Evolutionary conservation across 2,888 invertebrate species (phyloP).

Genomic region (Lithophane socia): DNA sequence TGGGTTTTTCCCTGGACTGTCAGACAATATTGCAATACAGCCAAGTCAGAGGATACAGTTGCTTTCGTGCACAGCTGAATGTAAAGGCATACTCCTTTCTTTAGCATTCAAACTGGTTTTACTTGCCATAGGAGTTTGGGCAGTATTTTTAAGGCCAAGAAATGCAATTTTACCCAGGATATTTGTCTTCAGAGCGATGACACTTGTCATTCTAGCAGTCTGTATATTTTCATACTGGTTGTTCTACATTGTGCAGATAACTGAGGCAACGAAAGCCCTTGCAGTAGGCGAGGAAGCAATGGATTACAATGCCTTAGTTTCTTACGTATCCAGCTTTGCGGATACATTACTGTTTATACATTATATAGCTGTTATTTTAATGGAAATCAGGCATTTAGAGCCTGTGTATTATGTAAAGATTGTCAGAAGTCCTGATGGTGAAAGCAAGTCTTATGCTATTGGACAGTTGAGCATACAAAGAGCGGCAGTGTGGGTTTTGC

Average conservation of each 20-base stretch:
- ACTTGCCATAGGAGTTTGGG: slow-evolving; percentile 97
- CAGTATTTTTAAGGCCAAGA: slow-evolving; percentile 96
- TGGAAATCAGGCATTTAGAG: slow-evolving; percentile 98
- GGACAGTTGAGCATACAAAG: slow-evolving; percentile 98
- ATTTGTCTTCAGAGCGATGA: slow-evolving; percentile 96
- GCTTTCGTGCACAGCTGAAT: slow-evolving; percentile 97
- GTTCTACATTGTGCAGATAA: slow-evolving; percentile 98
- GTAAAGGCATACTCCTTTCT: slow-evolving; percentile 97
- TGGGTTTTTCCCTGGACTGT: slow-evolving; percentile 94
- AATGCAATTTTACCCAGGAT: slow-evolving; percentile 97
- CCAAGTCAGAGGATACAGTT: slow-evolving; percentile 93
- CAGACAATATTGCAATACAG: slow-evolving; percentile 92
- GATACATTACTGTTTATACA: slow-evolving; percentile 98
- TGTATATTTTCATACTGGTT: slow-evolving; percentile 99
- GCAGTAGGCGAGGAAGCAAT: slow-evolving; percentile 95
- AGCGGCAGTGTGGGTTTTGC: slow-evolving; percentile 98
- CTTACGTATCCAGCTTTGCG: slow-evolving; percentile 97
- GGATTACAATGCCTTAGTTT: slow-evolving; percentile 96
- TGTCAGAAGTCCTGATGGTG: slow-evolving; percentile 98
- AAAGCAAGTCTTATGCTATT: slow-evolving; percentile 96
- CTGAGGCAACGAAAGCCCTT: slow-evolving; percentile 94
- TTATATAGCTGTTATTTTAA: slow-evolving; percentile 97
- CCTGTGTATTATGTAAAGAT: slow-evolving; percentile 97
- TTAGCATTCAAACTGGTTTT: slow-evolving; percentile 97
- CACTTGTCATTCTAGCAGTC: slow-evolving; percentile 96